phyloP scores from a whole-genome alignment of 2,113 vertebrate genomes.

The Apus apus region DNA sequence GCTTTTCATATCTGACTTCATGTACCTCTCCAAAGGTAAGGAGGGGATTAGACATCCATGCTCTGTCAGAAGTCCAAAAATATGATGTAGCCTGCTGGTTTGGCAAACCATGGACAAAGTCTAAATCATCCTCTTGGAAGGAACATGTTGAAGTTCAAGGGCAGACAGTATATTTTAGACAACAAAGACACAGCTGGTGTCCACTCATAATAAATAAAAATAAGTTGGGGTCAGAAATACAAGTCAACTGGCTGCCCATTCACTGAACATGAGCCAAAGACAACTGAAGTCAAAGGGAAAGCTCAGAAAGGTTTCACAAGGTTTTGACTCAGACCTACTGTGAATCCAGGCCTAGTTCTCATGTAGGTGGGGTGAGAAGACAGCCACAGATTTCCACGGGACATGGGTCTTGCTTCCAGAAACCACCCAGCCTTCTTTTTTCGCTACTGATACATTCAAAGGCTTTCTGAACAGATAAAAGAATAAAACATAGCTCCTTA shows the following conservation, averaged over 20 bases:
- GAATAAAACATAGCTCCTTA: neutral
- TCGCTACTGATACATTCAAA: neutral
- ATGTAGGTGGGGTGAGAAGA: neutral
- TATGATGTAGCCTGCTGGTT: conserved; percentile 32
- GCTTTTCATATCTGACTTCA: neutral
- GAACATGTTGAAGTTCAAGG: conserved; percentile 54
- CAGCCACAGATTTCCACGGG: neutral
- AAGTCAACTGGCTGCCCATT: conserved; percentile 34
- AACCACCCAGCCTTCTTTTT: neutral
- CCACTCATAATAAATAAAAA: conserved; percentile 64
- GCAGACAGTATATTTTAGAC: conserved; percentile 52
- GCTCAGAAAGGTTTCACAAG: conserved; percentile 12
- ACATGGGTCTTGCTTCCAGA: neutral
- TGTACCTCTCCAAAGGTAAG: neutral
- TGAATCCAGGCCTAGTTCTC: neutral
- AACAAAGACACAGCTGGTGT: conserved; percentile 65
- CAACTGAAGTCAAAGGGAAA: conserved; percentile 30
- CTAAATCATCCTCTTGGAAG: conserved; percentile 54
- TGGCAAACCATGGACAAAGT: conserved; percentile 6
- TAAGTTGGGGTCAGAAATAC: conserved; percentile 52
- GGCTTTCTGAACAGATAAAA: neutral
- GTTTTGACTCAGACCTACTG: conserved; percentile 26
- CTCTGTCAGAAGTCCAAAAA: conserved; percentile 37
- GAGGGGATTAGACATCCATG: neutral
- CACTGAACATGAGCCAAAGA: conserved; percentile 48